These are phyloP conservation scores for Phenganax marumi DNA, from an alignment of 92 coral and sea anemone genomes.

Conservation along the genomic window DNA sequence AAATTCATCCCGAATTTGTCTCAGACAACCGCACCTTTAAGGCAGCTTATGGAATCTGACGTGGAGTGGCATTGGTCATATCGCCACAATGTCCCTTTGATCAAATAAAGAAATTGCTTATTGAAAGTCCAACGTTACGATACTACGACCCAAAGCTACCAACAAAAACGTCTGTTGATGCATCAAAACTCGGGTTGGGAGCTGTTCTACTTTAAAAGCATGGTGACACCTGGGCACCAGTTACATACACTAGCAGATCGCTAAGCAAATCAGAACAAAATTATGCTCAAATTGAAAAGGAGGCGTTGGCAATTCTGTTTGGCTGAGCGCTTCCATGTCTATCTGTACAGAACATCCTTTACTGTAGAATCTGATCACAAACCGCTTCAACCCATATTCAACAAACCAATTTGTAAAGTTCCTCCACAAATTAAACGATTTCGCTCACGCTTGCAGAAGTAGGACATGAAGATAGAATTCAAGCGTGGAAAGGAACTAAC, in stretches of 20 bases:
- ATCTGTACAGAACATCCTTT: neutral
- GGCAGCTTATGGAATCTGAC: conserved; percentile 5
- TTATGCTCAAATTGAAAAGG: conserved; percentile 18
- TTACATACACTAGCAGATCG: conserved; percentile 17
- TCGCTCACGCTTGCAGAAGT: neutral
- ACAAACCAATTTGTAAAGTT: neutral
- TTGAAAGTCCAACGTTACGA: neutral
- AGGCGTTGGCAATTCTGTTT: conserved; percentile 14
- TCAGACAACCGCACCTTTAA: neutral
- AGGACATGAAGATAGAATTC: neutral
- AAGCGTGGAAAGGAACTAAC: neutral
- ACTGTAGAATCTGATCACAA: conserved; percentile 11
- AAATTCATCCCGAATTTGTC: neutral
- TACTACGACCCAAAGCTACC: neutral
- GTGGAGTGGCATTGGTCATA: neutral
- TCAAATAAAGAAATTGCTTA: neutral
- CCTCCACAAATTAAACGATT: neutral
- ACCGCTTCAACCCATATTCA: conserved; percentile 19
- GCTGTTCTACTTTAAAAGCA: neutral
- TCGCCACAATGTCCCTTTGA: neutral
- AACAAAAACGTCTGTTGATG: conserved; percentile 6
- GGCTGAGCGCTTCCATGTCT: conserved; percentile 18
- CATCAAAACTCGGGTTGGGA: neutral
- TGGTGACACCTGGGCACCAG: conserved; percentile 20
- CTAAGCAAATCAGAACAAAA: conserved; percentile 3